A percentile compares a stretch with the other conserved stretches of the same genome.
phyloP scores from a whole-genome alignment of 2,797 vertebrate species.

The Neostethus bicornis region DNA sequence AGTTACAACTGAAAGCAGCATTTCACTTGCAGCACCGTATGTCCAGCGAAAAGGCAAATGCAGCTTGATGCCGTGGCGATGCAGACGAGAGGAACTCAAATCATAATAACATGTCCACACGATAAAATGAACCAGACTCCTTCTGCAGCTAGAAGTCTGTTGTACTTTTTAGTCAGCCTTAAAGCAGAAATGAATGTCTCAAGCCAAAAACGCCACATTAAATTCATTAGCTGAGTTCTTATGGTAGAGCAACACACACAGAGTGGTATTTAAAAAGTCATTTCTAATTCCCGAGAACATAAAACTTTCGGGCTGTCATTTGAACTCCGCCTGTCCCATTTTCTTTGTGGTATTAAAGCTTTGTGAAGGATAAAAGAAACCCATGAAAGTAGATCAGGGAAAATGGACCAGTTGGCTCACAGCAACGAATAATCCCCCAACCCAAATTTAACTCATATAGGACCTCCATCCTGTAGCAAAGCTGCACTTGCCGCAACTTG shows the following conservation, averaged over 20 bases:
- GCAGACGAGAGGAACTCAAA: slow-evolving; percentile 40
- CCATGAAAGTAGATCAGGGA: slow-evolving; percentile 75
- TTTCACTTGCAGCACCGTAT: slow-evolving; percentile 18
- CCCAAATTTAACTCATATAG: slow-evolving; percentile 72
- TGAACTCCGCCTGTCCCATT: slow-evolving; percentile 68
- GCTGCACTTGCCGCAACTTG: slow-evolving; percentile 64
- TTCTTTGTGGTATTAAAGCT: slow-evolving; percentile 73
- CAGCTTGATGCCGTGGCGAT: slow-evolving; percentile 23
- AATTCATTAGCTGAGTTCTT: slow-evolving; percentile 74
- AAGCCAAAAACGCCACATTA: slow-evolving; percentile 73
- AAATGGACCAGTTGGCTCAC: slow-evolving; percentile 76
- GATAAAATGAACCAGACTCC: slow-evolving; percentile 54
- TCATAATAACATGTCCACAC: slow-evolving; percentile 38
- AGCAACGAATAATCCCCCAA: slow-evolving; percentile 66
- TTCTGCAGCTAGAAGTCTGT: slow-evolving; percentile 55
- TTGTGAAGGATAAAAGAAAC: slow-evolving; percentile 76
- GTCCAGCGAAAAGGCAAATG: slow-evolving; percentile 32
- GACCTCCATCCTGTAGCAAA: slow-evolving; percentile 56
- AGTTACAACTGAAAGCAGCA: slow-evolving; percentile 34
- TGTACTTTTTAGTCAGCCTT: slow-evolving; percentile 63
- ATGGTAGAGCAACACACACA: slow-evolving; percentile 58
- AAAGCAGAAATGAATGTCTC: slow-evolving; percentile 35
- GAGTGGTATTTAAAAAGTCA: slow-evolving; percentile 78
- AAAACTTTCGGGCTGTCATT: slow-evolving; percentile 72
- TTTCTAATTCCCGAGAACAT: slow-evolving; percentile 76